Percentiles rank a stretch among this genome's conserved stretches.
Evolutionary conservation across 1,140 invertebrate genomes (phyloP).

Genomic region (Liolophura sinensis): DNA sequence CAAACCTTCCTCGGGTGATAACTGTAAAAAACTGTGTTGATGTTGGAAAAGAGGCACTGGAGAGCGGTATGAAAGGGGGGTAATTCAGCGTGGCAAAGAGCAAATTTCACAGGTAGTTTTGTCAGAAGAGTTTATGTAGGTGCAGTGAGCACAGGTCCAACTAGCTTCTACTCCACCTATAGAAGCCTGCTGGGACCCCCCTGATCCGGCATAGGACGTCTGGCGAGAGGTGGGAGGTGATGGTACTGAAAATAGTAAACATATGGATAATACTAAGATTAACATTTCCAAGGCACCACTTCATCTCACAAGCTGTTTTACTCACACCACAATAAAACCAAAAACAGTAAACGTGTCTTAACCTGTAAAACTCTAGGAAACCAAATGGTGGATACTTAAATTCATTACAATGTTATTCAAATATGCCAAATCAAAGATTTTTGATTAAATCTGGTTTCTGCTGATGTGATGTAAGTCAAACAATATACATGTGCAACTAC

Average conservation of each 20-base stretch:
- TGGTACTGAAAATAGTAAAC: conserved; percentile 33
- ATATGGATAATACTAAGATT: neutral
- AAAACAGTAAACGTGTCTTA: no score
- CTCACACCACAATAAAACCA: no score
- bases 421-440: no score
- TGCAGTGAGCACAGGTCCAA: conserved; percentile 94
- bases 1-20: no score
- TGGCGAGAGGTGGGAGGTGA: conserved; percentile 23
- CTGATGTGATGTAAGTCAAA: no score
- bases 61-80: neutral
- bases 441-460: no score
- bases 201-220: conserved; percentile 41
- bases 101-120: conserved; percentile 88
- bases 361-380: no score
- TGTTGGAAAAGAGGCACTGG: neutral
- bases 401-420: no score
- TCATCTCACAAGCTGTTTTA: no score
- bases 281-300: neutral
- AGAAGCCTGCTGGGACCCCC: conserved; percentile 43
- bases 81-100: conserved; percentile 70
- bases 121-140: conserved; percentile 82
- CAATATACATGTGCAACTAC: no score
- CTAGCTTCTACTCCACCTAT: conserved; percentile 45
- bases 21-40: no score
- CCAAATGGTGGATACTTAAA: no score